phyloP scores from a whole-genome alignment of 2,888 invertebrate species.

The Bugulina stolonifera region DNA sequence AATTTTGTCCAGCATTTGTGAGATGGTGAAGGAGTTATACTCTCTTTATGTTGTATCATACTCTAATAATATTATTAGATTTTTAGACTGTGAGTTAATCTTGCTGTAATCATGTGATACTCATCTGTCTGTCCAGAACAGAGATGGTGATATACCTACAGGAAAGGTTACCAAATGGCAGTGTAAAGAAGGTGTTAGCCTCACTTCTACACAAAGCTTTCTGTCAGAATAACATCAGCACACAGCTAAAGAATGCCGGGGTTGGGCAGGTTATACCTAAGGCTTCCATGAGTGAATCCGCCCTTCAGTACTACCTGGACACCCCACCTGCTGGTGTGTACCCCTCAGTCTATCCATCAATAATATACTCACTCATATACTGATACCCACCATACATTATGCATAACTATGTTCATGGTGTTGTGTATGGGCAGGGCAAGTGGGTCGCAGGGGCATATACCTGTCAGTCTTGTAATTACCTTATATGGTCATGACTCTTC shows the following conservation, averaged over 20 bases:
- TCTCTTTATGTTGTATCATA: too few species aligned
- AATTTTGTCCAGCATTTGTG: too few species aligned
- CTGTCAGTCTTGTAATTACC: slow-evolving; percentile 31
- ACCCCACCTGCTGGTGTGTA: slow-evolving; percentile 65
- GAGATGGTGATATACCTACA: slow-evolving; percentile 71
- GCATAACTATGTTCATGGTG: background rate
- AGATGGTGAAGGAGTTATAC: too few species aligned
- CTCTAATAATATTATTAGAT: too few species aligned
- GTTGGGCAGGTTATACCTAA: slow-evolving; percentile 67
- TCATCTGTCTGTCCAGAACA: slow-evolving; percentile 51
- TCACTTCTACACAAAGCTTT: slow-evolving; percentile 55
- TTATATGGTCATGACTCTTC: slow-evolving; percentile 31
- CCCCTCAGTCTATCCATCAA: too few species aligned
- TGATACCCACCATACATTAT: too few species aligned
- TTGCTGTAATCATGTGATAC: background rate
- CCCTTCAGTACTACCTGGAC: slow-evolving; percentile 73
- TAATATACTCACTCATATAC: too few species aligned
- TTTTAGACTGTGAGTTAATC: too few species aligned
- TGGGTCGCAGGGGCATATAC: too few species aligned
- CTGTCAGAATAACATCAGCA: slow-evolving; percentile 66
- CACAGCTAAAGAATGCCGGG: slow-evolving; percentile 58
- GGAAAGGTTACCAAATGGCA: slow-evolving; percentile 62
- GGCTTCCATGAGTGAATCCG: slow-evolving; percentile 63
- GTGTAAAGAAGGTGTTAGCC: slow-evolving; percentile 49
- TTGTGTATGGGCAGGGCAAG: background rate